Conservation (phyloP, 1,140 invertebrate species). For the Acromyrmex heyeri region DNA sequence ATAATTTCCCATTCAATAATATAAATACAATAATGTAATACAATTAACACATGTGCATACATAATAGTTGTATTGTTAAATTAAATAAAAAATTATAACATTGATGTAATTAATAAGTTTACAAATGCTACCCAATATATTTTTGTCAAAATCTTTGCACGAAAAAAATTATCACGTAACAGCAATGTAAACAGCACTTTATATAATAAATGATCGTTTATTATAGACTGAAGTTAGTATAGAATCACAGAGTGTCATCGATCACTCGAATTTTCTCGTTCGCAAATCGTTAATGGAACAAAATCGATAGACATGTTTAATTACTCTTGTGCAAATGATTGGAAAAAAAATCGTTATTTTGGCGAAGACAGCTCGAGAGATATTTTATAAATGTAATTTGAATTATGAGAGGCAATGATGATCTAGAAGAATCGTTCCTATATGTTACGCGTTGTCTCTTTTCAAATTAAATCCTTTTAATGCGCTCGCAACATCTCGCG, state of each 20-base stretch:
- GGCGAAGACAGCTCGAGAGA: background rate
- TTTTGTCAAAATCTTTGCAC: background rate
- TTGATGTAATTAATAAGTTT: no score
- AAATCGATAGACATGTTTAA: constrained; percentile 41
- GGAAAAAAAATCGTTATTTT: background rate
- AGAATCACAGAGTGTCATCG: background rate
- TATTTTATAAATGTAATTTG: background rate
- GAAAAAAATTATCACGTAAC: background rate
- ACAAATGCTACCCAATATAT: background rate
- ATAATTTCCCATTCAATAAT: no score
- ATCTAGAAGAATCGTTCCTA: background rate
- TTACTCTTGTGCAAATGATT: constrained; percentile 30
- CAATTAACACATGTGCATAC: no score
- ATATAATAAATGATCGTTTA: background rate
- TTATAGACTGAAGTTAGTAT: background rate
- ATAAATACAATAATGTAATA: no score
- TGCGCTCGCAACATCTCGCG: background rate
- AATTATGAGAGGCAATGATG: background rate
- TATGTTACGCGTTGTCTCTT: background rate
- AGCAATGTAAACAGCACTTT: background rate
- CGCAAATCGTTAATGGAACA: background rate
- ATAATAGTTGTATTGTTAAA: no score
- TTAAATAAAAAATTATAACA: no score
- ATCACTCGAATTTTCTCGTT: constrained; percentile 24
- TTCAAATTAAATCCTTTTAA: background rate